phyloP scores from a whole-genome alignment of 2,888 invertebrate species.

The Eristalis intricaria region DNA sequence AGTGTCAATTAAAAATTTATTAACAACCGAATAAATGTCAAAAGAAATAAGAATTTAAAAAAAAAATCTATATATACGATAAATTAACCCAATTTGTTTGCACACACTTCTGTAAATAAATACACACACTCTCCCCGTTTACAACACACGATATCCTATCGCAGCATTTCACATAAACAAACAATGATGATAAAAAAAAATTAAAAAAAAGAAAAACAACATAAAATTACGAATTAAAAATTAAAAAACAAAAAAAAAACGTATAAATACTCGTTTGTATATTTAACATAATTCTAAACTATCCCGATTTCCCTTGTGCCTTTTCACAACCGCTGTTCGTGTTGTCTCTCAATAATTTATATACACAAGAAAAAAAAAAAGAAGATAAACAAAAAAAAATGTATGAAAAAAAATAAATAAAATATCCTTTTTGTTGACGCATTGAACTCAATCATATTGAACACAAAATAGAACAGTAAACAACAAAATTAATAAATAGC shows the following conservation, averaged over 20 bases:
- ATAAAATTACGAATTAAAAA: conserved; percentile 20
- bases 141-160: background rate
- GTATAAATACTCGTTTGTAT: conserved; percentile 37
- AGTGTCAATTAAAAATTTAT: conserved; percentile 51
- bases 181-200: too few relatives aligned
- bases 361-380: conserved; percentile 24
- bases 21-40: background rate
- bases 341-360: conserved; percentile 73
- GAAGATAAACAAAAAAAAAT: background rate
- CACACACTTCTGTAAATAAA: background rate
- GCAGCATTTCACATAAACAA: conserved; percentile 44
- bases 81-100: background rate
- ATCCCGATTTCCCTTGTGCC: conserved; percentile 76
- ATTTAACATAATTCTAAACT: conserved; percentile 71
- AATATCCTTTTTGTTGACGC: conserved; percentile 29
- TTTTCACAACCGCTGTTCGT: conserved; percentile 74
- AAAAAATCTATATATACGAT: background rate
- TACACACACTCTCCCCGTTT: background rate
- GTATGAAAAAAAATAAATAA: background rate
- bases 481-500: conserved; percentile 13
- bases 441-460: conserved; percentile 42
- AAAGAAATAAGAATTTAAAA: background rate
- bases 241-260: conserved; percentile 18
- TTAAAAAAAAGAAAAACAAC: background rate
- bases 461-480: conserved; percentile 4